Evolutionary conservation across 2,888 invertebrate species (phyloP).

Genomic region (Aphodius granarius): DNA sequence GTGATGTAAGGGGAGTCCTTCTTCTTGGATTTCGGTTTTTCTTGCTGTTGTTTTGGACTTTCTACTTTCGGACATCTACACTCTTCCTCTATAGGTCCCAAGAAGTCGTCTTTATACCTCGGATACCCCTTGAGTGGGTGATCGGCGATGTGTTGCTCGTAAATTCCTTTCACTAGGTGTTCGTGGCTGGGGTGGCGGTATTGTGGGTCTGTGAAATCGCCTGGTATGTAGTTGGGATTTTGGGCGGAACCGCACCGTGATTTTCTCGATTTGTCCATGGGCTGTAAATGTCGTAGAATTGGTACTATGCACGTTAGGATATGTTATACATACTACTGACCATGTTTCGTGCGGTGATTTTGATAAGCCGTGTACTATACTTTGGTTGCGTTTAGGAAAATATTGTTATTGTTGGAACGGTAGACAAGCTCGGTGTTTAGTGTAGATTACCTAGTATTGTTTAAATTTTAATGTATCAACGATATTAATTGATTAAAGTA

Average conservation of each 20-base stretch:
- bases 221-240: slow-evolving; percentile 55
- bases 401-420: background rate
- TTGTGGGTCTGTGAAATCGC: slow-evolving; percentile 58
- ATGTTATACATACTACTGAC: background rate
- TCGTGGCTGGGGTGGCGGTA: slow-evolving; percentile 57
- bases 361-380: background rate
- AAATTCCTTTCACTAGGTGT: slow-evolving; percentile 43
- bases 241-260: background rate
- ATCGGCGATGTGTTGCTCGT: slow-evolving; percentile 30
- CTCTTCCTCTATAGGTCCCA: slow-evolving; percentile 32
- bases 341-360: background rate
- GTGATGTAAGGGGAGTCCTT: slow-evolving; percentile 54
- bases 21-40: slow-evolving; percentile 36
- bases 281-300: background rate
- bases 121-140: slow-evolving; percentile 40
- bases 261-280: background rate
- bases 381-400: background rate
- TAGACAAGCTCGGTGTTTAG: background rate
- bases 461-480: background rate
- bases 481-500: background rate
- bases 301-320: background rate
- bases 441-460: background rate
- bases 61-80: background rate
- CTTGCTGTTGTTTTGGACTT: slow-evolving; percentile 38
- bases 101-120: slow-evolving; percentile 44